Conservation (phyloP, 64 coral and sea anemone genomes). For the Platygyra sinensis region DNA sequence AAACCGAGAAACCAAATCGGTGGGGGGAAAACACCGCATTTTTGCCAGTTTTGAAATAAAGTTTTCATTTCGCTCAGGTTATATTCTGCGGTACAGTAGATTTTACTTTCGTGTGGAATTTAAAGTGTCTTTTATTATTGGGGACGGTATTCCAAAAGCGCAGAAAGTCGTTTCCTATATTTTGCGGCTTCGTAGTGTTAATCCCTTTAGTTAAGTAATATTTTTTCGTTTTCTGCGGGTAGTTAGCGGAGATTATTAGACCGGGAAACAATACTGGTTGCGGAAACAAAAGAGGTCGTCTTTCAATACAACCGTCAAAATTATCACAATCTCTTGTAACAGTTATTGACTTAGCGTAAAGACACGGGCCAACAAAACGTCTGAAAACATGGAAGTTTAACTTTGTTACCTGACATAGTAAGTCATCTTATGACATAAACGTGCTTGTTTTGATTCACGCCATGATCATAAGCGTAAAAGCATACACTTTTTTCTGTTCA, state of each 20-base stretch:
- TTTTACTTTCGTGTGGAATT: not conserved
- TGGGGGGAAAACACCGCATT: not conserved
- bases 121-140: not conserved
- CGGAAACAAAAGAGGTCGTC: not conserved
- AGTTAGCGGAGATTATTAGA: constrained; percentile 1
- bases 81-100: not conserved
- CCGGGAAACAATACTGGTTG: not conserved
- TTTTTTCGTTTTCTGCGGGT: not conserved
- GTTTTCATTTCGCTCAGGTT: not conserved
- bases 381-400: constrained; percentile 31
- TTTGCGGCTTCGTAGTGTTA: not conserved
- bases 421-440: not conserved
- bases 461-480: not conserved
- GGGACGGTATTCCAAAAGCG: not conserved
- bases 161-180: not conserved
- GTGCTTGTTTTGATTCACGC: not conserved
- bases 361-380: constrained; percentile 33
- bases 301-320: constrained; percentile 16
- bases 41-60: not conserved
- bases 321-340: constrained; percentile 34
- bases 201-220: not conserved
- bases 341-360: constrained; percentile 41
- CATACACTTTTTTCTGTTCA: not conserved
- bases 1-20: not conserved
- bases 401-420: constrained; percentile 29